These are phyloP conservation scores for Toxotes chatareus DNA, from an alignment of 2,113 vertebrate genomes.

Conservation along the genomic window DNA sequence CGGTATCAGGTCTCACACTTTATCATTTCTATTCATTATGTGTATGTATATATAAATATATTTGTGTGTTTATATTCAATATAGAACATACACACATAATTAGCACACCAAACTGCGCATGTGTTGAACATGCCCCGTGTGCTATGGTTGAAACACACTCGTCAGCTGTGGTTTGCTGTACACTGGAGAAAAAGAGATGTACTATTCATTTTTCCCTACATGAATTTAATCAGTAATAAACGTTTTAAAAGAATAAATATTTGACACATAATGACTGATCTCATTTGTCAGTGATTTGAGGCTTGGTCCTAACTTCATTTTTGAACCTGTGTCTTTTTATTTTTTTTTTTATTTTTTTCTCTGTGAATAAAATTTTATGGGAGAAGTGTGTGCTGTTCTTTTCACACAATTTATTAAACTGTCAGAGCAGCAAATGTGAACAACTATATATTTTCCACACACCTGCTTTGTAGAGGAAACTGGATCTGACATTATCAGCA, in stretches of 20 bases:
- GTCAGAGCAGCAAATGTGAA: not conserved
- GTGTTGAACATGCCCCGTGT: slow-evolving; percentile 70
- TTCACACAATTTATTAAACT: not conserved
- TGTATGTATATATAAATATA: slow-evolving; percentile 84
- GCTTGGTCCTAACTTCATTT: slow-evolving; percentile 51
- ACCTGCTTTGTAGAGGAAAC: not conserved
- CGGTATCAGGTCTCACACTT: slow-evolving; percentile 64
- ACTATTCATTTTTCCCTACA: slow-evolving; percentile 81
- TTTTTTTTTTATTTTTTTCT: slow-evolving; percentile 57
- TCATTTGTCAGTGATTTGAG: slow-evolving; percentile 67
- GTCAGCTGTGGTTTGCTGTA: slow-evolving; percentile 85
- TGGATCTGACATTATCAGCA: not conserved
- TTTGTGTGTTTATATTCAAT: slow-evolving; percentile 83
- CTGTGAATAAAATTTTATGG: slow-evolving; percentile 66
- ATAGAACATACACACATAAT: slow-evolving; percentile 79
- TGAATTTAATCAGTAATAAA: slow-evolving; percentile 87
- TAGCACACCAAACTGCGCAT: slow-evolving; percentile 70
- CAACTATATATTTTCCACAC: not conserved
- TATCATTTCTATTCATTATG: slow-evolving; percentile 73
- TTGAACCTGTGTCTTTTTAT: slow-evolving; percentile 60
- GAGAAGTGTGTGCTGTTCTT: slow-evolving; percentile 46
- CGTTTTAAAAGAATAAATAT: slow-evolving; percentile 85
- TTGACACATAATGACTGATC: slow-evolving; percentile 75
- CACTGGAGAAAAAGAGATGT: slow-evolving; percentile 86
- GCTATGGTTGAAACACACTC: slow-evolving; percentile 74